A percentile compares a stretch with the other conserved stretches of the same genome.
phyloP scores from a whole-genome alignment of 2,888 invertebrate genomes.

The Drosophila atroscutellata region DNA sequence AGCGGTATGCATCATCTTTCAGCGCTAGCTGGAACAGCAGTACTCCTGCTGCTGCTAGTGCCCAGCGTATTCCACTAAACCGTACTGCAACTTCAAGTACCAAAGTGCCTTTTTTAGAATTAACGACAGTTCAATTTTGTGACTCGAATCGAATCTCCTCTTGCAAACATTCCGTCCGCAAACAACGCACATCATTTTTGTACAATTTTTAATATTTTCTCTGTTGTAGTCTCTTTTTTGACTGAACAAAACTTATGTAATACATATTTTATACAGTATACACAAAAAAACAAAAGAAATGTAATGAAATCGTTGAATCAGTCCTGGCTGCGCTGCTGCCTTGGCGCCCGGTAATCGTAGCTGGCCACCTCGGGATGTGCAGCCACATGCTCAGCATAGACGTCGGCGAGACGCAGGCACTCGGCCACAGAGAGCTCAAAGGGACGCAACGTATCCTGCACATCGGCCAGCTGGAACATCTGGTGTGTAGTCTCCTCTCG shows the following conservation, averaged over 20 bases:
- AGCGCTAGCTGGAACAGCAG: slow-evolving; percentile 18
- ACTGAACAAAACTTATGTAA: slow-evolving; percentile 62
- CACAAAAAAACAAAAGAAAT: slow-evolving; percentile 22
- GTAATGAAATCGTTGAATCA: slow-evolving; percentile 41
- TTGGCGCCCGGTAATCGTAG: slow-evolving; percentile 89
- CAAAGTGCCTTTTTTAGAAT: slow-evolving; percentile 55
- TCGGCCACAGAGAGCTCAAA: slow-evolving; percentile 92
- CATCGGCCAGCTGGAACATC: slow-evolving; percentile 90
- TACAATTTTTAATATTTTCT: slow-evolving; percentile 41
- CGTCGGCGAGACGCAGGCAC: slow-evolving; percentile 90
- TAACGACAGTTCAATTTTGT: slow-evolving; percentile 49
- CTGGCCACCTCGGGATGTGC: slow-evolving; percentile 88
- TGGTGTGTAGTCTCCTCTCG: slow-evolving; percentile 88
- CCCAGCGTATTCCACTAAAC: slow-evolving; percentile 9
- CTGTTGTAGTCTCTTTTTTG: slow-evolving; percentile 51
- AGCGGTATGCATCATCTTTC: slow-evolving; percentile 27
- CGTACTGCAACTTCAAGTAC: slow-evolving; percentile 6
- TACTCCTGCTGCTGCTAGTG: slow-evolving; percentile 29
- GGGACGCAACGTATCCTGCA: slow-evolving; percentile 89
- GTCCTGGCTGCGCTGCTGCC: slow-evolving; percentile 17
- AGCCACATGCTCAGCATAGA: slow-evolving; percentile 90
- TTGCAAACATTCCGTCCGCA: slow-evolving; percentile 68
- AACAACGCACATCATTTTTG: slow-evolving; percentile 25
- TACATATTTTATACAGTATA: slow-evolving; percentile 67
- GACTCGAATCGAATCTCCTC: slow-evolving; percentile 71